phyloP scores from a whole-genome alignment of 2,113 vertebrate species.

The Phalacrocorax carbo region DNA sequence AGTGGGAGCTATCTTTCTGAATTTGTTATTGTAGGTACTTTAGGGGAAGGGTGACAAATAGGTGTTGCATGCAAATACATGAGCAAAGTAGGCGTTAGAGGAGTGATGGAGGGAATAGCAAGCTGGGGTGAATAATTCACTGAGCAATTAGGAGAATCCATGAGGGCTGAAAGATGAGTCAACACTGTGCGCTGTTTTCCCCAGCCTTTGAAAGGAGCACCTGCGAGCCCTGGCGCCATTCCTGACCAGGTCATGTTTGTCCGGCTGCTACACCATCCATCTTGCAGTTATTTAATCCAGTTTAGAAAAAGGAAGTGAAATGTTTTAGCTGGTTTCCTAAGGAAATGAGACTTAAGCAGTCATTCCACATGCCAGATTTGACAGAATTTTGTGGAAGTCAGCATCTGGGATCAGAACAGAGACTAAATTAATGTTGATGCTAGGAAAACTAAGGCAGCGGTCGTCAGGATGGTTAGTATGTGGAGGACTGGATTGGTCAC shows the following conservation, averaged over 20 bases:
- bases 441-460: background rate
- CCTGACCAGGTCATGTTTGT: constrained; percentile 63
- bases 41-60: background rate
- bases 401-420: background rate
- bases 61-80: background rate
- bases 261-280: background rate
- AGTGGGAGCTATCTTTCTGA: background rate
- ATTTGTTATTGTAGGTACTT: background rate
- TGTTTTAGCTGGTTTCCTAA: constrained; percentile 54
- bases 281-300: constrained; percentile 36
- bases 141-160: background rate
- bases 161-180: constrained; percentile 40
- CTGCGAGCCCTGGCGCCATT: constrained; percentile 16
- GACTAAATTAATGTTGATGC: background rate
- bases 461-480: background rate
- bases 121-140: constrained; percentile 24
- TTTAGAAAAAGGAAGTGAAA: constrained; percentile 36
- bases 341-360: constrained; percentile 61
- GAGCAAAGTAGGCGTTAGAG: background rate
- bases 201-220: constrained; percentile 8
- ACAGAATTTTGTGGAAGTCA: constrained; percentile 16
- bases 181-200: background rate
- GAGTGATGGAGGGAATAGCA: background rate
- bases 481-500: background rate
- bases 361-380: constrained; percentile 9